Evolutionary conservation across 2,113 vertebrate genomes (phyloP).

Genomic region (Poeciliopsis retropinna): DNA sequence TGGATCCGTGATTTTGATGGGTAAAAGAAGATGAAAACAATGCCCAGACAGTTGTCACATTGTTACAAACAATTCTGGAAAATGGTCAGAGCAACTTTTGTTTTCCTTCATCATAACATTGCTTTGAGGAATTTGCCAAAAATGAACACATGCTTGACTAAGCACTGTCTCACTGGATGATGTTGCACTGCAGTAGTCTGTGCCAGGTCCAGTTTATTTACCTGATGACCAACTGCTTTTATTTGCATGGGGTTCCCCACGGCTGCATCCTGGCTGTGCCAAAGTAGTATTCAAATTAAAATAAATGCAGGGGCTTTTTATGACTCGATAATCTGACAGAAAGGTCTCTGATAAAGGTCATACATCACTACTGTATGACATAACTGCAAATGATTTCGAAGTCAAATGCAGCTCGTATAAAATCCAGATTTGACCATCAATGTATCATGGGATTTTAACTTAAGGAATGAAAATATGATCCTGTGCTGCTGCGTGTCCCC

Average conservation of each 20-base stretch:
- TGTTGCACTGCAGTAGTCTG: slow-evolving; percentile 4
- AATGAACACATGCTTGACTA: not conserved
- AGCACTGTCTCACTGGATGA: not conserved
- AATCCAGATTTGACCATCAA: not conserved
- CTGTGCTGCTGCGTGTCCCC: not conserved
- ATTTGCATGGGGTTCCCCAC: slow-evolving; percentile 6
- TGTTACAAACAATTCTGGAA: not conserved
- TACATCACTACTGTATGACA: not conserved
- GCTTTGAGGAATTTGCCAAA: slow-evolving; percentile 4
- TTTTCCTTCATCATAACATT: not conserved
- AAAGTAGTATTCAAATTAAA: slow-evolving; percentile 26
- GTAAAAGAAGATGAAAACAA: not conserved
- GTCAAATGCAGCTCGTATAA: not conserved
- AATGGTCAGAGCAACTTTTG: not conserved
- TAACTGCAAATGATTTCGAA: not conserved
- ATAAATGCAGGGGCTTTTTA: slow-evolving; percentile 10
- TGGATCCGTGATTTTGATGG: slow-evolving; percentile 1
- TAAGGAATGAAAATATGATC: not conserved
- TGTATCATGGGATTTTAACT: not conserved
- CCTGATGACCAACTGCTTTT: slow-evolving; percentile 4
- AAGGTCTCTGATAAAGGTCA: not conserved
- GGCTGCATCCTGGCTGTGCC: not conserved
- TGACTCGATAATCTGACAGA: slow-evolving; percentile 1
- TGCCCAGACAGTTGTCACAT: slow-evolving; percentile 1
- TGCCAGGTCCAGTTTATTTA: slow-evolving; percentile 3